Conservation (phyloP, 2,113 vertebrate species). For the Oncorhynchus keta region DNA sequence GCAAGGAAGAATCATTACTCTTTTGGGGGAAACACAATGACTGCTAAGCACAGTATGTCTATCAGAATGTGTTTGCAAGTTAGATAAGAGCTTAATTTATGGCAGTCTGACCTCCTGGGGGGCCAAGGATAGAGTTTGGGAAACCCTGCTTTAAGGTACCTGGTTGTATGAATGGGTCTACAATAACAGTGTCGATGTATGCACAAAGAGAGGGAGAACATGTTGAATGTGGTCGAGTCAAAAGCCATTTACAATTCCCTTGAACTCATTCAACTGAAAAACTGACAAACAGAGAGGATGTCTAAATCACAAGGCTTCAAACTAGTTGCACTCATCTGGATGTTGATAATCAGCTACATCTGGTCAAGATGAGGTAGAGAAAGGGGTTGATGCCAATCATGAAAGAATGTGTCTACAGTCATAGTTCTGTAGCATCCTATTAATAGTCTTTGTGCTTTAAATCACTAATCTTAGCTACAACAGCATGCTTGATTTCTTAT, state of each 20-base stretch:
- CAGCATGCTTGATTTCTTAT: not conserved
- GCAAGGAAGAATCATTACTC: constrained; percentile 29
- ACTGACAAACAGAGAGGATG: constrained; percentile 17
- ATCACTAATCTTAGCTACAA: not conserved
- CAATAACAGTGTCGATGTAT: constrained; percentile 36
- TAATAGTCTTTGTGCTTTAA: not conserved
- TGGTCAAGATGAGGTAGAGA: not conserved
- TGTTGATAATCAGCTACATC: not conserved
- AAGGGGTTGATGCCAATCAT: not conserved
- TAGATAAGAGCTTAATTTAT: too few relatives aligned
- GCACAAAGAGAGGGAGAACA: constrained; percentile 39
- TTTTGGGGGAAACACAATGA: not conserved
- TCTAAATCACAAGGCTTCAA: constrained; percentile 18
- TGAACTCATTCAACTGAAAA: too few relatives aligned
- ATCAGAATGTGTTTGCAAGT: too few relatives aligned
- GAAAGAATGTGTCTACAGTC: not conserved
- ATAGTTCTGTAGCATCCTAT: not conserved
- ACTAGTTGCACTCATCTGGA: not conserved
- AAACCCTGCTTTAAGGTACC: too few relatives aligned
- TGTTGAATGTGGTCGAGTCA: not conserved
- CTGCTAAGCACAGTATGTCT: too few relatives aligned
- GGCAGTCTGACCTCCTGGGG: not conserved
- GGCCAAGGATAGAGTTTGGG: not conserved
- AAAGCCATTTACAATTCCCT: not conserved
- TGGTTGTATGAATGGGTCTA: too few relatives aligned